Evolutionary conservation across 2,888 invertebrate genomes (phyloP).

Genomic region (Drosophila nr. fundita): DNA sequence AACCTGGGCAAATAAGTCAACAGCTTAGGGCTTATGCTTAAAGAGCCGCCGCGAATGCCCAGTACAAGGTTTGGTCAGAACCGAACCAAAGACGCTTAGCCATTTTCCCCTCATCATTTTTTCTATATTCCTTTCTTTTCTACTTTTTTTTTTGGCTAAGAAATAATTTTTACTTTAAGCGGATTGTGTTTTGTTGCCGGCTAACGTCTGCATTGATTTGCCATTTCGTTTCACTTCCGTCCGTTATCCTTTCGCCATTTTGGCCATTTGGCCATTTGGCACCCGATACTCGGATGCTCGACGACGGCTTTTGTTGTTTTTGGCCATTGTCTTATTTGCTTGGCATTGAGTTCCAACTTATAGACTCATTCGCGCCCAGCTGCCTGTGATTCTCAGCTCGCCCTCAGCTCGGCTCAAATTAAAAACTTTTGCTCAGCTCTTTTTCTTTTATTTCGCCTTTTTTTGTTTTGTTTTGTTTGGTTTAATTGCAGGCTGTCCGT

Average conservation of each 20-base stretch:
- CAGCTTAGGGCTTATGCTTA: slow-evolving; percentile 66
- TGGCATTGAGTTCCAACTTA: slow-evolving; percentile 65
- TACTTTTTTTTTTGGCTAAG: slow-evolving; percentile 31
- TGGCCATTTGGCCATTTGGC: slow-evolving; percentile 45
- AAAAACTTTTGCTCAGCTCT: slow-evolving; percentile 75
- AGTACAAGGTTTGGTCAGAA: slow-evolving; percentile 25
- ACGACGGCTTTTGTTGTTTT: slow-evolving; percentile 54
- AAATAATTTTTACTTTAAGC: slow-evolving; percentile 84
- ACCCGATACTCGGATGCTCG: slow-evolving; percentile 53
- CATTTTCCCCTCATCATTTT: slow-evolving; percentile 25
- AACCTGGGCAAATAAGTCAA: slow-evolving; percentile 77
- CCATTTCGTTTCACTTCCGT: slow-evolving; percentile 71
- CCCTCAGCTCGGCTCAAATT: slow-evolving; percentile 54
- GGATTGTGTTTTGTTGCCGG: slow-evolving; percentile 71
- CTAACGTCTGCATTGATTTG: slow-evolving; percentile 65
- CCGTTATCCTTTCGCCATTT: slow-evolving; percentile 54
- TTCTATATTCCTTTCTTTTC: not conserved
- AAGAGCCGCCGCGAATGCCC: slow-evolving; percentile 68
- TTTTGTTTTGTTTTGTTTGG: slow-evolving; percentile 42
- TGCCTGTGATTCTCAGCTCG: slow-evolving; percentile 59
- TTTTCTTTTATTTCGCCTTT: slow-evolving; percentile 10
- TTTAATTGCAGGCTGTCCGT: slow-evolving; percentile 56
- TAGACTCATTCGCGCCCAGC: slow-evolving; percentile 77
- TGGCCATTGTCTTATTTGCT: slow-evolving; percentile 62
- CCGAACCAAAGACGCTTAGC: slow-evolving; percentile 7